A percentile compares a stretch with the other conserved stretches of the same genome.
These are phyloP conservation scores for Paramisgurnus dabryanus DNA, from an alignment of 2,113 vertebrate species.

Conservation along the genomic window DNA sequence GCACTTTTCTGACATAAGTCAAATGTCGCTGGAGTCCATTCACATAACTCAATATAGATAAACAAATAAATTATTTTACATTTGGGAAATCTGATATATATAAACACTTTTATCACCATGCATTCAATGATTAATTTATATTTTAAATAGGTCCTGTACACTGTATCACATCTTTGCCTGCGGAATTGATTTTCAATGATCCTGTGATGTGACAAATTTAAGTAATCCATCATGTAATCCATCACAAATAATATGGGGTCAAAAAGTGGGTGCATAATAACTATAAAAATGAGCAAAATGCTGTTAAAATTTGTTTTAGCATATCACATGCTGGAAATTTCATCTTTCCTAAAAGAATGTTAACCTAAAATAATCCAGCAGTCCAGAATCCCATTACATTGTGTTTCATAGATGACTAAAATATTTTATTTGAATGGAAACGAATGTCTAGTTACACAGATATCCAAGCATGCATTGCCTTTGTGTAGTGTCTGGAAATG, in stretches of 20 bases:
- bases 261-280: too few relatives aligned
- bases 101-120: neutral
- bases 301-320: neutral
- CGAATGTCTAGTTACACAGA: neutral
- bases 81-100: too few relatives aligned
- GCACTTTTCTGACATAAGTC: neutral
- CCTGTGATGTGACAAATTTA: neutral
- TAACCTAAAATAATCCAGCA: neutral
- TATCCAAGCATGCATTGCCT: slow-evolving; percentile 16
- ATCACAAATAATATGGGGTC: too few relatives aligned
- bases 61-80: too few relatives aligned
- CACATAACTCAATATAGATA: neutral
- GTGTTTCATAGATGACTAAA: neutral
- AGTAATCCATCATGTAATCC: too few relatives aligned
- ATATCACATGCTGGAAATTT: neutral
- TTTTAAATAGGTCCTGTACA: too few relatives aligned
- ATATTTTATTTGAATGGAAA: neutral
- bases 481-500: neutral
- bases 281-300: too few relatives aligned
- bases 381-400: neutral
- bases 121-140: neutral
- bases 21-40: too few relatives aligned
- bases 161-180: neutral
- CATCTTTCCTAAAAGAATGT: neutral
- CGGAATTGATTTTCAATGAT: neutral